phyloP scores from a whole-genome alignment of 2,888 invertebrate species.

The Venusia cambrica region DNA sequence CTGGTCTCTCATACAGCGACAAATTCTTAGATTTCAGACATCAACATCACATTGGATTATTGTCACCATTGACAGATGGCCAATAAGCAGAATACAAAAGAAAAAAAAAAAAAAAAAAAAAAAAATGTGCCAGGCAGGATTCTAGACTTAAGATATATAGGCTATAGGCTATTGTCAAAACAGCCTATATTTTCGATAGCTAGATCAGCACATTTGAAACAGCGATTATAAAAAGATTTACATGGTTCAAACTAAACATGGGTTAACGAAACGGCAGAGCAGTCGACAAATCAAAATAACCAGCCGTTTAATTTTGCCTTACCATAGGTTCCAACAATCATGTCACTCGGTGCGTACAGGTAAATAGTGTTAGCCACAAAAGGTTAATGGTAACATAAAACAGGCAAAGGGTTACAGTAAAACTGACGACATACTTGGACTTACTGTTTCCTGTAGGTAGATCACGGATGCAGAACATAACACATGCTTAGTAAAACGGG shows the following conservation, averaged over 20 bases:
- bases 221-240: conserved; percentile 21
- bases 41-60: too few relatives aligned
- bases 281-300: conserved; percentile 39
- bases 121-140: conserved; percentile 35
- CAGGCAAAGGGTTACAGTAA: conserved; percentile 63
- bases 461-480: conserved; percentile 80
- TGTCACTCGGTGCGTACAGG: conserved; percentile 54
- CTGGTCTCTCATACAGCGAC: too few relatives aligned
- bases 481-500: conserved; percentile 77
- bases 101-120: too few relatives aligned
- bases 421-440: conserved; percentile 79
- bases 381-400: conserved; percentile 63
- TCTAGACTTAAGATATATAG: conserved; percentile 32
- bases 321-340: conserved; percentile 49
- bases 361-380: conserved; percentile 74
- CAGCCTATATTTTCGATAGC: conserved; percentile 21
- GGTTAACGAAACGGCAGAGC: conserved; percentile 36
- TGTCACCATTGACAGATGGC: too few relatives aligned
- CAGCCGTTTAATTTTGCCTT: conserved; percentile 41
- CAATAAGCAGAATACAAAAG: too few relatives aligned
- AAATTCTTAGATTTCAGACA: too few relatives aligned
- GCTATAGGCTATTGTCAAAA: conserved; percentile 22
- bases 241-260: conserved; percentile 19
- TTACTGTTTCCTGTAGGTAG: conserved; percentile 89
- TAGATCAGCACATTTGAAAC: conserved; percentile 19